Conservation (phyloP, 2,888 invertebrate genomes). For the Chirona hameri region DNA sequence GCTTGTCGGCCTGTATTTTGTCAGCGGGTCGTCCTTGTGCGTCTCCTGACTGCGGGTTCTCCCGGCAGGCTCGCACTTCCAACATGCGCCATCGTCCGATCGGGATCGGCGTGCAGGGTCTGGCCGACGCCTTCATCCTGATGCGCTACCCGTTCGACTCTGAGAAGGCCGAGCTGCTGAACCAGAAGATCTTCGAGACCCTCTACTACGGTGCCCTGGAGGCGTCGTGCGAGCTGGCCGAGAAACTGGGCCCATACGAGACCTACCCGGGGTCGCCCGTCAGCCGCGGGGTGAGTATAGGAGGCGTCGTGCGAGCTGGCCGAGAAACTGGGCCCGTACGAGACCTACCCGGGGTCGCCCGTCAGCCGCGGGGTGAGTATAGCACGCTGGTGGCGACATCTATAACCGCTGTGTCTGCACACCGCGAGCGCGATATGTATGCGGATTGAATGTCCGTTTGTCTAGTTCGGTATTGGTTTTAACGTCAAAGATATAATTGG, state of each 20-base stretch:
- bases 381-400: background rate
- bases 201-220: constrained; percentile 96
- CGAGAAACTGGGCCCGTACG: constrained; percentile 75
- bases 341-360: constrained; percentile 86
- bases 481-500: no score
- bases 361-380: constrained; percentile 71
- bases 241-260: constrained; percentile 77
- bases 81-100: constrained; percentile 71
- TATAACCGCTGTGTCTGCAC: no score
- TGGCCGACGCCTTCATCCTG: constrained; percentile 93
- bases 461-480: no score
- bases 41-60: no score
- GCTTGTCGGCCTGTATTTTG: no score
- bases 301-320: constrained; percentile 95
- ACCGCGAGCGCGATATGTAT: no score
- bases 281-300: constrained; percentile 70
- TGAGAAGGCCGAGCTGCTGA: constrained; percentile 74
- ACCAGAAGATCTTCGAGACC: constrained; percentile 95
- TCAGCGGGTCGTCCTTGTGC: no score
- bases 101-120: constrained; percentile 91
- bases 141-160: constrained; percentile 93
- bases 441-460: no score
- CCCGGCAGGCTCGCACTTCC: constrained; percentile 55
- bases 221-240: constrained; percentile 90
- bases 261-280: constrained; percentile 89